Conservation (phyloP, 1,140 invertebrate species). For the Aphelenchoides besseyi region DNA sequence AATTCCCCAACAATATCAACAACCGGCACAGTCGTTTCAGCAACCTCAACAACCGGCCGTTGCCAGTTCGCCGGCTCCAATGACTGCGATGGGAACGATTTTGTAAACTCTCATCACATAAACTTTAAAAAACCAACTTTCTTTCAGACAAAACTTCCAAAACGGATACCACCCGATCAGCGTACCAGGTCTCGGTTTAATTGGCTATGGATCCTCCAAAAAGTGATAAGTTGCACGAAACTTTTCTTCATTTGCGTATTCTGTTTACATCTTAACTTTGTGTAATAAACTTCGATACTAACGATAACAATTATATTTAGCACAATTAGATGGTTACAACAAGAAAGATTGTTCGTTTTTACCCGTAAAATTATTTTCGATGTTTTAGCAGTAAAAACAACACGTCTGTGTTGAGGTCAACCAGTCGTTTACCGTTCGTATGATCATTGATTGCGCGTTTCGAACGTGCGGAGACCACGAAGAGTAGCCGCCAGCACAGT, state of each 20-base stretch:
- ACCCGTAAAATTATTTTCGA: too few relatives aligned
- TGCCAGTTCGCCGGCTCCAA: not conserved
- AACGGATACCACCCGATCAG: constrained; percentile 10
- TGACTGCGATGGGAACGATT: constrained; percentile 20
- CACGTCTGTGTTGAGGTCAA: not conserved
- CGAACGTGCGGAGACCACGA: not conserved
- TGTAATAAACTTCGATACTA: too few relatives aligned
- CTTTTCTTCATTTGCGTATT: too few relatives aligned
- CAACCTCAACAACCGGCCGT: constrained; percentile 11
- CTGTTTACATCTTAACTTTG: too few relatives aligned
- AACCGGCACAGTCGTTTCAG: constrained; percentile 1
- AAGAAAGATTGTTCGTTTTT: too few relatives aligned
- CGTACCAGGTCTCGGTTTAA: constrained; percentile 19
- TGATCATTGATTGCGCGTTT: constrained; percentile 3
- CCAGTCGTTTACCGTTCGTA: not conserved
- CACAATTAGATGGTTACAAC: too few relatives aligned
- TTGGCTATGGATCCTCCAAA: constrained; percentile 4
- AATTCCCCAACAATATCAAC: not conserved
- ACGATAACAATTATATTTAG: too few relatives aligned
- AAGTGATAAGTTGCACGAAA: not conserved
- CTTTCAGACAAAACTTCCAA: constrained; percentile 25
- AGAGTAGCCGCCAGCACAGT: not conserved
- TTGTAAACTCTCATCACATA: too few relatives aligned
- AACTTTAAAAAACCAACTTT: too few relatives aligned
- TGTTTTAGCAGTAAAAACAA: constrained; percentile 11